Evolutionary conservation across 1,140 invertebrate genomes (phyloP), one percentile per base, ranked within the genome.

Genomic region (Pectinophora gossypiella): DNA sequence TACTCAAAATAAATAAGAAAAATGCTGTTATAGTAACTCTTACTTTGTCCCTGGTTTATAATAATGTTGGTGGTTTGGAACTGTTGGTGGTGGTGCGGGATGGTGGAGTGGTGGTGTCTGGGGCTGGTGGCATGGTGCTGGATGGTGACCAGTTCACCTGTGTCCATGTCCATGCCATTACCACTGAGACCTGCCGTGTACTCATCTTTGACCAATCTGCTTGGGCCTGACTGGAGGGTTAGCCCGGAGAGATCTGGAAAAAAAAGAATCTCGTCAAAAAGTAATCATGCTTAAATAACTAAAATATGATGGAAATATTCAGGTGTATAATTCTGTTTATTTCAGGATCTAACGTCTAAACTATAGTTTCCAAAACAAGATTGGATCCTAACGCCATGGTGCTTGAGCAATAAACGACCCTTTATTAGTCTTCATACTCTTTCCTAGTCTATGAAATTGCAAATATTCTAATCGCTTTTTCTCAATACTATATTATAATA

Each of bases 241-340:
- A 97, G 85, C 5, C 95, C 95, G 45, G 95, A 96, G 38, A 97
- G 88, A 91, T 97, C 95, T 94, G n/a, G n/a, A n/a, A n/a, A n/a
- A n/a, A n/a, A n/a, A n/a, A n/a, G n/a, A n/a, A n/a, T n/a, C n/a
- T n/a, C n/a, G n/a, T n/a, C n/a, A n/a, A n/a, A n/a, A n/a, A n/a
- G n/a, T n/a, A n/a, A n/a, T n/a, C n/a, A n/a, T n/a, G n/a, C n/a
- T n/a, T n/a, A n/a, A n/a, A n/a, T n/a, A n/a, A n/a, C n/a, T n/a
- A n/a, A n/a, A n/a, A n/a, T n/a, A n/a, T n/a, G n/a, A n/a, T n/a
- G n/a, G n/a, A n/a, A n/a, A n/a, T n/a, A n/a, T n/a, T n/a, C n/a
- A n/a, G n/a, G n/a, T n/a, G n/a, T n/a, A n/a, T n/a, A n/a, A n/a
- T n/a, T n/a, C n/a, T n/a, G n/a, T n/a, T n/a, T n/a, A n/a, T n/a